These are phyloP conservation scores for Chloroclysta siterata DNA, from an alignment of 2,888 invertebrate genomes.

Conservation along the genomic window DNA sequence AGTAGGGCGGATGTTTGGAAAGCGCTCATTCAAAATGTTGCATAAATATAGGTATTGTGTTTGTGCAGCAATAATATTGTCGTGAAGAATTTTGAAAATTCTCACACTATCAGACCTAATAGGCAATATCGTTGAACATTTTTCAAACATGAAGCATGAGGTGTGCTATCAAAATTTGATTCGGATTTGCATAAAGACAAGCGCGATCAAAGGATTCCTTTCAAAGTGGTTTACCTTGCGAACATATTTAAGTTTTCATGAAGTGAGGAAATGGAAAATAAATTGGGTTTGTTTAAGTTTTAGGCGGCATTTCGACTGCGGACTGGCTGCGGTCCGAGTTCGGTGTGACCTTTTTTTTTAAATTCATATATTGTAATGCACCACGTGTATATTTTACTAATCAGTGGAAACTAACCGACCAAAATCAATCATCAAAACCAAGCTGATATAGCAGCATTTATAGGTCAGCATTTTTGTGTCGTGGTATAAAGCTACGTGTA, in stretches of 20 bases:
- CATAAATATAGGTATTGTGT: conserved; percentile 4
- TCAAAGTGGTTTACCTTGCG: conserved; percentile 82
- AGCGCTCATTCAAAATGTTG: conserved; percentile 2
- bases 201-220: conserved; percentile 81
- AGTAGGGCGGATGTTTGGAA: conserved; percentile 5
- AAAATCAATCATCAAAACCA: too few relatives aligned
- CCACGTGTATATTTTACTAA: too few relatives aligned
- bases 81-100: conserved; percentile 8
- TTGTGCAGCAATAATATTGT: not conserved
- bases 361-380: too few relatives aligned
- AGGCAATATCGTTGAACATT: conserved; percentile 32
- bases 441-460: too few relatives aligned
- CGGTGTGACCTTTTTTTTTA: not conserved
- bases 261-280: conserved; percentile 84
- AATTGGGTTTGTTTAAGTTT: conserved; percentile 83
- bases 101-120: conserved; percentile 17
- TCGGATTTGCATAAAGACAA: conserved; percentile 79
- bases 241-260: conserved; percentile 84
- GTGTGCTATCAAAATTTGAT: conserved; percentile 73
- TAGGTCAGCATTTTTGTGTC: too few relatives aligned
- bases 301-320: conserved; percentile 55
- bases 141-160: conserved; percentile 45
- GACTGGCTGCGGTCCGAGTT: not conserved
- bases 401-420: too few relatives aligned
- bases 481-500: too few relatives aligned